Evolutionary conservation across 2,888 invertebrate genomes (phyloP), one percentile per base, ranked within the genome.

Genomic region (Conchocele bisecta): DNA sequence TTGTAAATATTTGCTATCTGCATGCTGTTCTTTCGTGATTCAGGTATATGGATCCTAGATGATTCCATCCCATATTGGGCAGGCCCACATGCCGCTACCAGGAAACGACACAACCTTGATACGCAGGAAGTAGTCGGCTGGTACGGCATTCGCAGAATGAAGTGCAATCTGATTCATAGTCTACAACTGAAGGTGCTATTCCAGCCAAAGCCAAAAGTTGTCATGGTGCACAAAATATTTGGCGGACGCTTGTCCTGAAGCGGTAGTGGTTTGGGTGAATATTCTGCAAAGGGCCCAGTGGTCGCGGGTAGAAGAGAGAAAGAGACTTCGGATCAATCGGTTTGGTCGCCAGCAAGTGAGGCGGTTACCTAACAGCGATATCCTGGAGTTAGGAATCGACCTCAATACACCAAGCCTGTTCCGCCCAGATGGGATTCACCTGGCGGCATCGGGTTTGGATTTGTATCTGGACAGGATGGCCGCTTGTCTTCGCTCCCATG

Each of bases 21-120:
- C n/a, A n/a, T n/a, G n/a, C n/a, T n/a, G n/a, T n/a, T n/a, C n/a
- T n/a, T n/a, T n/a, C n/a, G n/a, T n/a, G n/a, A n/a, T n/a, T n/a
- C 20, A 57, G 61, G 48, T n/a, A 22, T 61, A n/a, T 68, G 61
- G 69, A 35, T 69, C 6, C 3, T 69, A 1, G 69, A 58, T 1
- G 63, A 69, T 26, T 69, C 57, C 0, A 67, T 67, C 22, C 46
- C 67, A 0, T 67, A 63, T 20, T 69, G 69, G 63, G 69, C 69
- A 7, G 63, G 69, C 1, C 29, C 22, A 0, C 51, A 33, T 9
- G 50, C 57, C 0, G 3, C 1, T 11, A 15, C 1, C 0, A 58
- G 28, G 11, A 37, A 37, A 13, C 51, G 37, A 20, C 29, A 42
- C n/a, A 59, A 59, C 42, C 20, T 66, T n/a, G n/a, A n/a, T n/a